A percentile compares a stretch with the other conserved stretches of the same genome.
Evolutionary conservation across 2,888 invertebrate genomes (phyloP).

Genomic region (Pasiphila rectangulata): DNA sequence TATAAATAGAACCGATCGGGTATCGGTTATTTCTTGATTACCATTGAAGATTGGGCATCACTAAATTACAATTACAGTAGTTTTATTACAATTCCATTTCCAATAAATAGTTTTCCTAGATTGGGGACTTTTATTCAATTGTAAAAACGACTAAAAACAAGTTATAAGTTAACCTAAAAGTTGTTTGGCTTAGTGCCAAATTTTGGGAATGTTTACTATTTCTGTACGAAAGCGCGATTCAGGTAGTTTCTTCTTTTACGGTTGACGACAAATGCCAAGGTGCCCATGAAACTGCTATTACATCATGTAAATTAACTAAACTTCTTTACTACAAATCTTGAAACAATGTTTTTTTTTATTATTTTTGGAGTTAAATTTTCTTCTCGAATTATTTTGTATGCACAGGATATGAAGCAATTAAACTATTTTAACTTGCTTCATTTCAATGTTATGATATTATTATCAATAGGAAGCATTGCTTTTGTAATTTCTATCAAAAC

Average conservation of each 20-base stretch:
- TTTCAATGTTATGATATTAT: neutral
- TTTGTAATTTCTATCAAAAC: too few relatives aligned
- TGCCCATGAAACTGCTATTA: slow-evolving; percentile 27
- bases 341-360: too few relatives aligned
- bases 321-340: neutral
- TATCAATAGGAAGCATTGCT: too few relatives aligned
- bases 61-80: neutral
- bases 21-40: slow-evolving; percentile 47
- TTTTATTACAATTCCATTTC: neutral
- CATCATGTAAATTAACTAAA: slow-evolving; percentile 11
- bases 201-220: slow-evolving; percentile 69
- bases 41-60: too few relatives aligned
- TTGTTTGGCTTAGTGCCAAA: slow-evolving; percentile 61
- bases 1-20: slow-evolving; percentile 72
- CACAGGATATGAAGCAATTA: too few relatives aligned
- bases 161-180: slow-evolving; percentile 62
- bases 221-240: slow-evolving; percentile 68
- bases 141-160: slow-evolving; percentile 29
- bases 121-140: neutral
- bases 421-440: too few relatives aligned
- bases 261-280: slow-evolving; percentile 51
- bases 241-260: slow-evolving; percentile 66
- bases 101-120: neutral
- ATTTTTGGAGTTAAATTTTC: slow-evolving; percentile 24
- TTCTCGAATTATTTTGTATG: slow-evolving; percentile 1